Conservation (phyloP, 2,113 vertebrate genomes). For the Alectura lathami region DNA sequence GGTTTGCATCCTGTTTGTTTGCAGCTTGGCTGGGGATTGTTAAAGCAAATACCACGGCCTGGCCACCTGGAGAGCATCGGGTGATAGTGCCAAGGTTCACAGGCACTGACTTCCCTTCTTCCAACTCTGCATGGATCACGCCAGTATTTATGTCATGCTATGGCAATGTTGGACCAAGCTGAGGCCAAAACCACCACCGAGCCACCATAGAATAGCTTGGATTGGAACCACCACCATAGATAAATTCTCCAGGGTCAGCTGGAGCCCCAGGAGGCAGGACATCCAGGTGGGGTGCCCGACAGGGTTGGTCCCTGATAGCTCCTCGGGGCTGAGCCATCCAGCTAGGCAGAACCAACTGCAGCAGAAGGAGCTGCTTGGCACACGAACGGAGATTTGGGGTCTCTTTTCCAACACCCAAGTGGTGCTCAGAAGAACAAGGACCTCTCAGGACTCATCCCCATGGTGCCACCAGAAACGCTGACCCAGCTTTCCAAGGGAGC, state of each 20-base stretch:
- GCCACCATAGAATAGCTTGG: not conserved
- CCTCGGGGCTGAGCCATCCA: too few relatives aligned
- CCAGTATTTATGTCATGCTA: not conserved
- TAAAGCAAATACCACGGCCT: rapidly evolving
- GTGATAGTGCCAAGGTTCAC: not conserved
- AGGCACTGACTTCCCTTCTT: not conserved
- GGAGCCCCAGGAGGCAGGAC: not conserved
- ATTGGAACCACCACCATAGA: rapidly evolving
- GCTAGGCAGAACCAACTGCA: not conserved
- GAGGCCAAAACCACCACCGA: not conserved
- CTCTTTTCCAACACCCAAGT: not conserved
- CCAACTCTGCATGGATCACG: not conserved
- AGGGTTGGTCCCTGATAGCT: too few relatives aligned
- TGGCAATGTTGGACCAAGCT: not conserved
- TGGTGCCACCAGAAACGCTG: not conserved
- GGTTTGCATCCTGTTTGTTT: not conserved
- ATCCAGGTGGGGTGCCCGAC: too few relatives aligned
- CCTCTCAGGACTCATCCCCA: not conserved
- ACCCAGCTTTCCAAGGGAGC: not conserved
- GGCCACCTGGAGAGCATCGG: not conserved
- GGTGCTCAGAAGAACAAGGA: not conserved
- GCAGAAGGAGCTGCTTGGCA: not conserved
- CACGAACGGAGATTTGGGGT: not conserved
- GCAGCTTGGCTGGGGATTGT: not conserved
- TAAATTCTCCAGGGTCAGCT: not conserved